These are phyloP conservation scores for Malaclemys terrapin DNA, from an alignment of 2,113 vertebrate genomes.

Conservation along the genomic window DNA sequence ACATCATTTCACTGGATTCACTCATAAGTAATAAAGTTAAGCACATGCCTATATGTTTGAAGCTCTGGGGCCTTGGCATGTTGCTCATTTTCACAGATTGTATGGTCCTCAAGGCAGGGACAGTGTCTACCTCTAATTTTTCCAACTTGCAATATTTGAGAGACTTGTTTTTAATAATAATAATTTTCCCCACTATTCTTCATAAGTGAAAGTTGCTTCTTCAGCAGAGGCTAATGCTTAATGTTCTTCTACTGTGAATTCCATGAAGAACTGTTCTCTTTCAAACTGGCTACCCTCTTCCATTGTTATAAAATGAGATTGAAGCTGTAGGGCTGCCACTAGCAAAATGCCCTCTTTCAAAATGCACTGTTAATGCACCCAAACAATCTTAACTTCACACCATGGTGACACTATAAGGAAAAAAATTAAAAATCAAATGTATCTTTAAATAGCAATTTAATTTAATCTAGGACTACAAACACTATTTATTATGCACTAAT, in stretches of 20 bases:
- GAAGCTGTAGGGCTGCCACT: not conserved
- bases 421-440: not conserved
- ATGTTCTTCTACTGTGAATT: not conserved
- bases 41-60: not conserved
- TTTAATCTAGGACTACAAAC: not conserved
- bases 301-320: not conserved
- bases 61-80: not conserved
- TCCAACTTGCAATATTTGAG: not conserved
- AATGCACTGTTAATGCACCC: not conserved
- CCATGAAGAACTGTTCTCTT: constrained; percentile 2
- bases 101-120: not conserved
- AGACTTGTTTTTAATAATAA: not conserved
- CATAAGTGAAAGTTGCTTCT: not conserved
- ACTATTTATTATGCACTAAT: not conserved
- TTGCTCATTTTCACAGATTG: not conserved
- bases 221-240: not conserved
- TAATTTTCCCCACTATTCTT: not conserved
- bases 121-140: not conserved
- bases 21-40: not conserved
- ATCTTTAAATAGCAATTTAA: not conserved
- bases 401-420: not conserved
- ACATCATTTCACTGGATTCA: constrained; percentile 4
- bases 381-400: not conserved
- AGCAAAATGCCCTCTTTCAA: not conserved
- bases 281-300: not conserved